Base-by-base conservation (phyloP, 1,140 invertebrate genomes). In the Drosophila pandora region DNA sequence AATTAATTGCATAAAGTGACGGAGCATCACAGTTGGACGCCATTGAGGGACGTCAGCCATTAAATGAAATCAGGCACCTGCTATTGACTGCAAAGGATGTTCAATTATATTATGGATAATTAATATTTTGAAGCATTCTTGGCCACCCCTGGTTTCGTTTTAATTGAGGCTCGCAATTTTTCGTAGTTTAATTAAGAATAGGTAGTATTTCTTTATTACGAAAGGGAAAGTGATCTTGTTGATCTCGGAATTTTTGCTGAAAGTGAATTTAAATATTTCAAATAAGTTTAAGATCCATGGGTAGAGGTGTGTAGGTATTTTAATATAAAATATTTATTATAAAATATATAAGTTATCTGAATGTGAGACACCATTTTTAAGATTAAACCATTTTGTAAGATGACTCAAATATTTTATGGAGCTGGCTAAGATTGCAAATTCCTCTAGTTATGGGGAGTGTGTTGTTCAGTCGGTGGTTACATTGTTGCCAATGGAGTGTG, bases 31-130 rank as follows among this genome's bases (percentile, higher is more conserved):
- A 39, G 8, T 30, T 32, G 60, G 32, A 52, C 49, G 58, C 9
- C 65, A 81, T 59, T 71, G 67, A 82, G 57, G 70, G n/a, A 82
- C 77, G 70, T 71, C 62, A 67, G 70, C 67, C 82, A 88, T 87
- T 88, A 82, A 82, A 50, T 85, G 75, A 76, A 79, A 72, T 87
- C 82, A 13, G 74, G 76, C 82, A 87, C 79, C 73, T 61, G 61
- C 41, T 39, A 63, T 80, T 77, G 69, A 60, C 61, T 64, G 50
- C 67, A 69, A 74, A 60, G 6, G 68, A n/a, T 10, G 32, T 13
- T 23, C 52, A 58, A 49, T 57, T 52, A 73, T 62, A 54, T 55
- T 73, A 49, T 45, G 60, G 70, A 79, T 84, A 84, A 83, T 83
- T 83, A 83, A 84, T 83, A 65, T 76, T 79, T 62, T 82, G 59